Percentiles rank a stretch among this genome's conserved stretches.
phyloP scores from a whole-genome alignment of 2,888 invertebrate genomes.

The Parnassius glacialis region DNA sequence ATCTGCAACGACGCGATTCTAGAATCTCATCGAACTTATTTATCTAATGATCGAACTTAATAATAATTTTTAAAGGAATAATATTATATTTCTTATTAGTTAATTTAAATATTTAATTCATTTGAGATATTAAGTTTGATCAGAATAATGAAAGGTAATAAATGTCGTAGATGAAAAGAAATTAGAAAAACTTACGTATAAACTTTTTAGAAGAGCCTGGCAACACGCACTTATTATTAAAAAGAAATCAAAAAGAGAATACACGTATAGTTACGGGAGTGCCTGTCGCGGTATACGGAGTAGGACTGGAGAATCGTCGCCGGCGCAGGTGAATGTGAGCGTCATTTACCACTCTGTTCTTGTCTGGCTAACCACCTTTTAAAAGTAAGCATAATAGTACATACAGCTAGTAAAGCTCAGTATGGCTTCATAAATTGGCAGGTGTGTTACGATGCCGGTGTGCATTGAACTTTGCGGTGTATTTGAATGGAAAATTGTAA shows the following conservation, averaged over 20 bases:
- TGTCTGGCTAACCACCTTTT: conserved; percentile 50
- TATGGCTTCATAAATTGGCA: conserved; percentile 53
- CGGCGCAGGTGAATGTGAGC: conserved; percentile 72
- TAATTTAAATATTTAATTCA: not conserved
- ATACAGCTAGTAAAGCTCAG: conserved; percentile 39
- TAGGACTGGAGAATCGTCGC: conserved; percentile 66
- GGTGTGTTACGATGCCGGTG: conserved; percentile 53
- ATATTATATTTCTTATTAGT: not conserved
- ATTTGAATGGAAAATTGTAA: conserved; percentile 62
- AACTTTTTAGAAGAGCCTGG: conserved; percentile 46
- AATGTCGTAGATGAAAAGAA: not conserved
- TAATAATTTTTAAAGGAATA: no score
- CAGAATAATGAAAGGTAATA: not conserved
- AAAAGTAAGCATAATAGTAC: conserved; percentile 48
- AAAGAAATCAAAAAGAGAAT: conserved; percentile 37
- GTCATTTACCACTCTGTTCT: conserved; percentile 72
- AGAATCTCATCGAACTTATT: not conserved
- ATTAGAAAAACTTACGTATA: conserved; percentile 24
- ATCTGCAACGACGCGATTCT: not conserved
- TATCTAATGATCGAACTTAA: not conserved
- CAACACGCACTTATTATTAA: conserved; percentile 53
- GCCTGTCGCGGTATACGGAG: conserved; percentile 51
- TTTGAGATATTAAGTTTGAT: not conserved
- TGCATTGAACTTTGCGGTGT: conserved; percentile 74
- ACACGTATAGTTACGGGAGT: conserved; percentile 52